Percentiles rank a stretch among this genome's conserved stretches.
Conservation (phyloP, 1,140 invertebrate species). For the Aphaenogaster floridana region DNA sequence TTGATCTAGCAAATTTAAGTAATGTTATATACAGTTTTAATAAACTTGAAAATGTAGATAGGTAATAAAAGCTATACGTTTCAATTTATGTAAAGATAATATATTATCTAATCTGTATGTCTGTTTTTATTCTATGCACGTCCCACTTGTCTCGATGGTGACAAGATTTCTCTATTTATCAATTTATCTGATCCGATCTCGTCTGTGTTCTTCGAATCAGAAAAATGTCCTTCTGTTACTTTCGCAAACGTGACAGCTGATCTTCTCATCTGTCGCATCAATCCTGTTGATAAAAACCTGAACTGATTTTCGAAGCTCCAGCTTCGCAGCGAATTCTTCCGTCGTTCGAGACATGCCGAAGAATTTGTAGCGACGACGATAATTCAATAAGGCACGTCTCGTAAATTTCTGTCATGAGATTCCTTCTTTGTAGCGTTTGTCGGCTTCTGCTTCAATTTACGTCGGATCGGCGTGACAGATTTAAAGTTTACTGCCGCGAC, state of each 20-base stretch:
- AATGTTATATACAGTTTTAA: not conserved
- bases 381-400: conserved; percentile 63
- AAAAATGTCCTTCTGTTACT: conserved; percentile 14
- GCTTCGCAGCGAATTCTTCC: conserved; percentile 31
- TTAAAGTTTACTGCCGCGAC: conserved; percentile 16
- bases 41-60: not conserved
- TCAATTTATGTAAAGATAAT: not conserved
- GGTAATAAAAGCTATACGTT: not conserved
- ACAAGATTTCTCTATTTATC: conserved; percentile 40
- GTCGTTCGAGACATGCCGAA: conserved; percentile 39
- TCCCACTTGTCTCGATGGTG: not conserved
- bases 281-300: conserved; percentile 27
- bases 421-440: conserved; percentile 36
- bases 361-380: conserved; percentile 44
- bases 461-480: conserved; percentile 19
- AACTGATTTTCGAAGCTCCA: conserved; percentile 44
- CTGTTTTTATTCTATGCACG: not conserved
- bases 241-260: conserved; percentile 43
- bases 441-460: conserved; percentile 24
- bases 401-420: conserved; percentile 72
- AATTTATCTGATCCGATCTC: not conserved
- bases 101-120: too few species aligned
- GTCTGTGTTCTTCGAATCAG: not conserved
- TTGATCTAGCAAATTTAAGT: not conserved
- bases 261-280: conserved; percentile 18